These are phyloP conservation scores for Parazoanthus swiftii DNA, from an alignment of 92 coral and sea anemone genomes.

Conservation along the genomic window DNA sequence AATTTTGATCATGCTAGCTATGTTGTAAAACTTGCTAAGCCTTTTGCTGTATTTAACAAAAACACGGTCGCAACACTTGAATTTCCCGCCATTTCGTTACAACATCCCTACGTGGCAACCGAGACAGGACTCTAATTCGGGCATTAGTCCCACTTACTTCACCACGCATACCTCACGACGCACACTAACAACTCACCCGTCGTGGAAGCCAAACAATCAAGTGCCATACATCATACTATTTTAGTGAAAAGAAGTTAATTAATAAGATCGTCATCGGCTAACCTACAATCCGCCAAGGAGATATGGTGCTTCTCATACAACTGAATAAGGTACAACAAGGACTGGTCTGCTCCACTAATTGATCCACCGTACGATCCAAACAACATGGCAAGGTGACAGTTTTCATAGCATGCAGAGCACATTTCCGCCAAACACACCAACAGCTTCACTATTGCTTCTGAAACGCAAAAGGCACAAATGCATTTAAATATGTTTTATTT, in stretches of 20 bases:
- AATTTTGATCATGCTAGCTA: too few species aligned
- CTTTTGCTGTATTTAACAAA: too few species aligned
- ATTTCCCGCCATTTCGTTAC: too few species aligned
- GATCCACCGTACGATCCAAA: conserved; percentile 83
- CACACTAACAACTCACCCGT: background rate
- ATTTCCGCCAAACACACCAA: conserved; percentile 71
- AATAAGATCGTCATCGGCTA: background rate
- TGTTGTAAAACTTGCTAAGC: too few species aligned
- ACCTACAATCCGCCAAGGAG: conserved; percentile 63
- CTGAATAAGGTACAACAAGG: conserved; percentile 59
- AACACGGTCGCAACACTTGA: too few species aligned
- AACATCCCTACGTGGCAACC: too few species aligned
- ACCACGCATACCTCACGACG: too few species aligned
- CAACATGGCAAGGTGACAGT: conserved; percentile 70
- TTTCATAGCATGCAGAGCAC: conserved; percentile 68
- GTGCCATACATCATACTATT: background rate
- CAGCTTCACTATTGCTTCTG: conserved; percentile 75
- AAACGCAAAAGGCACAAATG: background rate
- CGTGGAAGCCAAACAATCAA: background rate
- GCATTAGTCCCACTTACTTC: too few species aligned
- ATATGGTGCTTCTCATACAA: conserved; percentile 69
- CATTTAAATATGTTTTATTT: too few species aligned
- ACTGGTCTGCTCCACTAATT: conserved; percentile 63
- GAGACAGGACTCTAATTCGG: too few species aligned
- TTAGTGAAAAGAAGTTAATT: background rate